phyloP scores from a whole-genome alignment of 2,888 invertebrate genomes.

The Penaeus monodon region DNA sequence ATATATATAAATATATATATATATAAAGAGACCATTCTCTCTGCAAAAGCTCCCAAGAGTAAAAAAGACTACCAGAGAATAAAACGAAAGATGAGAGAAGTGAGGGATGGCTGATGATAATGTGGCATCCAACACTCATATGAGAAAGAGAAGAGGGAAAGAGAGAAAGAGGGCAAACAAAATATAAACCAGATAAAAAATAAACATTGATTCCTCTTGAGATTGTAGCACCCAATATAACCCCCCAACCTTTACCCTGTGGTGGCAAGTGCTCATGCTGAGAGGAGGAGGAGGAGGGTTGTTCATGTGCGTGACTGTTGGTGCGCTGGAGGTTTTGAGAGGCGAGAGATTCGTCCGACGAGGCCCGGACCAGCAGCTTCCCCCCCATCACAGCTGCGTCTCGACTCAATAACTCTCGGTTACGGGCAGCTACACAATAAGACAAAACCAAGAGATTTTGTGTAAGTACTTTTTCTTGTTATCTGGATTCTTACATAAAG shows the following conservation, averaged over 20 bases:
- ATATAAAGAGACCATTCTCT: neutral
- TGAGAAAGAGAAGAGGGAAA: too few species aligned
- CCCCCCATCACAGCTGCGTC: slow-evolving; percentile 27
- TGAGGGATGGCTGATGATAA: too few species aligned
- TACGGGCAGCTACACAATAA: slow-evolving; percentile 56
- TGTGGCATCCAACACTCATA: too few species aligned
- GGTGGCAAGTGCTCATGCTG: slow-evolving; percentile 55
- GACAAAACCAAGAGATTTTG: slow-evolving; percentile 25
- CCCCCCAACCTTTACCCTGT: slow-evolving; percentile 58
- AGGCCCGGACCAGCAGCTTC: slow-evolving; percentile 49
- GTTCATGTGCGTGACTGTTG: slow-evolving; percentile 46
- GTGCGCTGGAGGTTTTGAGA: slow-evolving; percentile 45
- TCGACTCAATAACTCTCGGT: slow-evolving; percentile 54
- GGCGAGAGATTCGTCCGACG: slow-evolving; percentile 58
- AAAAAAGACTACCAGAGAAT: too few species aligned
- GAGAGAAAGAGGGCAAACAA: too few species aligned
- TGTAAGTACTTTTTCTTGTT: too few species aligned
- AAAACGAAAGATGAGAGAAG: too few species aligned
- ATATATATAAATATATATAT: neutral
- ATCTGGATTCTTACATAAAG: too few species aligned
- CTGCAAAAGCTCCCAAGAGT: too few species aligned
- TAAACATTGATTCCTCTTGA: too few species aligned
- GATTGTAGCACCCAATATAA: slow-evolving; percentile 22
- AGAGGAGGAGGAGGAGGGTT: slow-evolving; percentile 14
- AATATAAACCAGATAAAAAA: too few species aligned